Evolutionary conservation across 2,797 vertebrate genomes (phyloP).

Genomic region (Enteromius anoplus): DNA sequence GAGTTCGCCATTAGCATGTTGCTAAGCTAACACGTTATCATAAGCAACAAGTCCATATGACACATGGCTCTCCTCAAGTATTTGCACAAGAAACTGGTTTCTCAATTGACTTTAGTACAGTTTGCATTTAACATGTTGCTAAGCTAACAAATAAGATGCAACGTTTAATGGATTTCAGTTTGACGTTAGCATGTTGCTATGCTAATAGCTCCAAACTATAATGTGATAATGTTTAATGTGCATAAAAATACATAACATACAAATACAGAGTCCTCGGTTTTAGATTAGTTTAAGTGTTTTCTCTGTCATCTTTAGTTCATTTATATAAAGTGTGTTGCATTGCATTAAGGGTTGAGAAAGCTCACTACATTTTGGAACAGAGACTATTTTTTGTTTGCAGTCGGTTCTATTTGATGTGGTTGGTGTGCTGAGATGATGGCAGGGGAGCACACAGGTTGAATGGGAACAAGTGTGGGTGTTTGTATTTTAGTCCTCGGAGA

Average conservation of each 20-base stretch:
- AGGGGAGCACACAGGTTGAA: conserved; percentile 24
- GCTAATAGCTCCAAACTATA: not conserved
- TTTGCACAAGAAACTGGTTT: not conserved
- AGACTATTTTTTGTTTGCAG: conserved; percentile 21
- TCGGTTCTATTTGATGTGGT: conserved; percentile 3
- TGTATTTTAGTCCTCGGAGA: conserved; percentile 34
- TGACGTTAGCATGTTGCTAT: not conserved
- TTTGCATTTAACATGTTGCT: conserved; percentile 6
- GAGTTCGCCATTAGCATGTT: not conserved
- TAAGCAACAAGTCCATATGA: not conserved
- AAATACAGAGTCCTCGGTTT: not conserved
- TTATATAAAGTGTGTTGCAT: not conserved
- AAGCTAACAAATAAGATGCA: not conserved
- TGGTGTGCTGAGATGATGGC: conserved; percentile 54
- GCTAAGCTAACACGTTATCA: not conserved
- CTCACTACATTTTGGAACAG: conserved; percentile 28
- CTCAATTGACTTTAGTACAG: conserved; percentile 10
- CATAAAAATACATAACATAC: not conserved
- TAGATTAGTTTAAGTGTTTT: not conserved
- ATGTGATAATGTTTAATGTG: not conserved
- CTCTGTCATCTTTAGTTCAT: not conserved
- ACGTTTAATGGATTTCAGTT: not conserved
- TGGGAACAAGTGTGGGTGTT: conserved; percentile 25
- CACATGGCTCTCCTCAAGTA: not conserved
- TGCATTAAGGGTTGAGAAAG: not conserved